Base-by-base conservation (phyloP, 2,113 vertebrate genomes). In the Neogobius melanostomus region DNA sequence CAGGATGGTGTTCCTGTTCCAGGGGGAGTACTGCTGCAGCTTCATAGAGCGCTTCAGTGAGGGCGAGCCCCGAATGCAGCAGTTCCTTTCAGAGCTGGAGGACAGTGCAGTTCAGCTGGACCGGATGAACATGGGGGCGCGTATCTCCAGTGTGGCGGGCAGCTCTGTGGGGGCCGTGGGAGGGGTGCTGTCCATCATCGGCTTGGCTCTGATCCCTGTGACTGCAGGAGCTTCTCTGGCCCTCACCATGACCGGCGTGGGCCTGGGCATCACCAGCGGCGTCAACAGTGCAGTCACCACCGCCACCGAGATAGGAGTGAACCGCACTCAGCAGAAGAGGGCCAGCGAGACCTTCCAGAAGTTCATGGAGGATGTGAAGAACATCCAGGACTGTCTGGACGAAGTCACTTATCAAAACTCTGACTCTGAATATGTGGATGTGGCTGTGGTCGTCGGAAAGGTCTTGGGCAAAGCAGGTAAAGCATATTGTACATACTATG, bases 71-170 rank as follows among this genome's bases (percentile, higher is more conserved):
- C 28, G 66, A 51, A 82, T 88, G 82, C 70, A 62, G 36, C 10
- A 81, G 72, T 81, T 62, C 61, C 81, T 88, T 0, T 6, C 16
- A 0, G 48, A 80, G 3, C 47, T 88, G 68, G 82, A 89, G 49
- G 43, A 69, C 12, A 45, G 0, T 0, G 79, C 81, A 3, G 64
- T 75, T 43, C 74, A 82, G 64, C 69, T 88, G 0, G 85, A 85
- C 73, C 62, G 6, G 6, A 87, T 87, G 87, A 83, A 67, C 6
- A 74, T 1, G n/a, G 88, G 83, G 0, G 66, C 85, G 15, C 88
- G 48, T 74, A 86, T 90, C 75, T 90, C 86, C 77, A 86, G 77
- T 28, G 80, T 88, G n/a, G 73, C 53, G 1, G 82, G 86, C 21
- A 88, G 83, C 12, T 88, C 88, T 0, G 80, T 87, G 69, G 86